phyloP scores from a whole-genome alignment of 2,888 invertebrate species.

The Hydriomena furcata region DNA sequence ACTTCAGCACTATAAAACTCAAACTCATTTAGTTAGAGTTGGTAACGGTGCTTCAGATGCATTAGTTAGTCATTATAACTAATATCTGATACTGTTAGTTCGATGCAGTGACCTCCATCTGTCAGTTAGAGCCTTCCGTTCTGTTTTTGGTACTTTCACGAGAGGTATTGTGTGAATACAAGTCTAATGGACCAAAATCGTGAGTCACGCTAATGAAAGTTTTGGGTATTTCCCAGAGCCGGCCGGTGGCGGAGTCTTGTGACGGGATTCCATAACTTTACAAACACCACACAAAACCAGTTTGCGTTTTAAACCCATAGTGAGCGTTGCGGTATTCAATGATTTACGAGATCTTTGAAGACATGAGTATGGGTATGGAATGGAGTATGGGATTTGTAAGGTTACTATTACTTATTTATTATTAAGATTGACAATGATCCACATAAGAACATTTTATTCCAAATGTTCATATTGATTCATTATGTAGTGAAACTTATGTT shows the following conservation, averaged over 20 bases:
- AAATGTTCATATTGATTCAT: too few relatives aligned
- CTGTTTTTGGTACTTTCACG: conserved; percentile 19
- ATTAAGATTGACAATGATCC: too few relatives aligned
- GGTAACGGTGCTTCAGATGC: conserved; percentile 33
- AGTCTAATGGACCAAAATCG: not conserved
- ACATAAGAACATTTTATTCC: too few relatives aligned
- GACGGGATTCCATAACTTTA: conserved; percentile 1
- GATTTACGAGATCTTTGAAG: too few relatives aligned
- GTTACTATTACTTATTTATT: too few relatives aligned
- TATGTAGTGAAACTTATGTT: too few relatives aligned
- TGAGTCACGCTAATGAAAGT: conserved; percentile 16
- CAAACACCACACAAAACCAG: not conserved
- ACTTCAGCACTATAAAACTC: conserved; percentile 16
- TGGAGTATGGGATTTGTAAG: too few relatives aligned
- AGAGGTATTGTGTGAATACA: conserved; percentile 17
- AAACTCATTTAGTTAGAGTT: conserved; percentile 12
- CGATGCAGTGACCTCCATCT: conserved; percentile 33
- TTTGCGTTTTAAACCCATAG: not conserved
- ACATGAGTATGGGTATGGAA: too few relatives aligned
- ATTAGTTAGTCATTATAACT: conserved; percentile 32
- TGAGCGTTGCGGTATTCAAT: not conserved
- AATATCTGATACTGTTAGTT: conserved; percentile 33
- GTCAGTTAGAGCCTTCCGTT: conserved; percentile 28
- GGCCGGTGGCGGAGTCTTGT: not conserved
- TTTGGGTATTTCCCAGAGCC: conserved; percentile 18